Percentiles rank a stretch among this genome's conserved stretches.
These are phyloP conservation scores for Mactromeris polynyma DNA, from an alignment of 2,888 invertebrate genomes.

Conservation along the genomic window DNA sequence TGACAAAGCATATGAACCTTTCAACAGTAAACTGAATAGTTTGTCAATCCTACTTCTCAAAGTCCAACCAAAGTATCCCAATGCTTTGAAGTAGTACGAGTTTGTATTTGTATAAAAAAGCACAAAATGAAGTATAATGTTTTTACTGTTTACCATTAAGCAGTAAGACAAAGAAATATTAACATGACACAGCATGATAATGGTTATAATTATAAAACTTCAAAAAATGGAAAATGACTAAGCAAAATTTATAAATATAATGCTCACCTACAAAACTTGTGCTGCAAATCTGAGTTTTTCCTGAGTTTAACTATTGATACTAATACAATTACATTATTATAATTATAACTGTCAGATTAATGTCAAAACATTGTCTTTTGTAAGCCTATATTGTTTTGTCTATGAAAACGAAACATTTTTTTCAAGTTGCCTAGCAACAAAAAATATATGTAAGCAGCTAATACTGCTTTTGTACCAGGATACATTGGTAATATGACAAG, in stretches of 20 bases:
- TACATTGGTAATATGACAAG: neutral
- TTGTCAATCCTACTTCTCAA: neutral
- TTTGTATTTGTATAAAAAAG: too few species aligned
- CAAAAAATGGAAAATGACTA: slow-evolving; percentile 1
- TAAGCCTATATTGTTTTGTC: too few species aligned
- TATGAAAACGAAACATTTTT: too few species aligned
- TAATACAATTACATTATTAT: neutral
- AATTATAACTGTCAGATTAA: too few species aligned
- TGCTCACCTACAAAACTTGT: neutral
- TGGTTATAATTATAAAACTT: neutral
- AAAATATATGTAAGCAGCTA: neutral
- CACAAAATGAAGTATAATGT: neutral
- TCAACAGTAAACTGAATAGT: neutral
- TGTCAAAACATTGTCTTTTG: neutral
- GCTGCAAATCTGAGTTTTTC: neutral
- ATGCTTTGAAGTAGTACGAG: neutral
- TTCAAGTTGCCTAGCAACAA: neutral
- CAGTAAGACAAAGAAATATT: neutral
- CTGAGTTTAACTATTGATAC: slow-evolving; percentile 19
- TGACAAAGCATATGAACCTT: neutral
- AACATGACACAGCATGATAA: neutral
- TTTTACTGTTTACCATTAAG: neutral
- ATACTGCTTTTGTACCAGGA: neutral
- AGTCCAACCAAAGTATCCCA: neutral
- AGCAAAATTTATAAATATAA: slow-evolving; percentile 15